A percentile compares a stretch with the other conserved stretches of the same genome.
Evolutionary conservation across 2,113 vertebrate genomes (phyloP).

Genomic region (Neogobius melanostomus): DNA sequence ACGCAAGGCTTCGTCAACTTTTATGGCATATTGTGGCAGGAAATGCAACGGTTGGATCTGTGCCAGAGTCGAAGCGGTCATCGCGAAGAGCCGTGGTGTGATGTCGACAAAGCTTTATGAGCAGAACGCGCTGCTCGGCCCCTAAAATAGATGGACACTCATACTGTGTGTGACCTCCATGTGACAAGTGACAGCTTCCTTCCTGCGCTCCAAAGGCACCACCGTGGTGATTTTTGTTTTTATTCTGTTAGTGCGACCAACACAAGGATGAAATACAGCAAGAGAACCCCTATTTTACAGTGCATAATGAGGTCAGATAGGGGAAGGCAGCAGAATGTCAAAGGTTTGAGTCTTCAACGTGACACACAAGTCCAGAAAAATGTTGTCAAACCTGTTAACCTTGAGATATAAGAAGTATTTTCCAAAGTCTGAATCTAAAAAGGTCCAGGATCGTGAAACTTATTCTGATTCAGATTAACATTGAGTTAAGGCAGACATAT

Average conservation of each 20-base stretch:
- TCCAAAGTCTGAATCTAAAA: too few species aligned
- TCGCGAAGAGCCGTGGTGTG: background rate
- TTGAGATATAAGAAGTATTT: too few species aligned
- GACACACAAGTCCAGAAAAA: too few species aligned
- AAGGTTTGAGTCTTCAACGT: background rate
- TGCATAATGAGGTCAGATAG: too few species aligned
- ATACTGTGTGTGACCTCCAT: conserved; percentile 39
- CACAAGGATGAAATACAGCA: background rate
- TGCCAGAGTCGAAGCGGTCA: conserved; percentile 8
- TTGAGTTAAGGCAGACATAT: too few species aligned
- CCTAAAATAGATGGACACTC: conserved; percentile 42
- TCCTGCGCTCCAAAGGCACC: conserved; percentile 49
- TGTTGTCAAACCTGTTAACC: too few species aligned
- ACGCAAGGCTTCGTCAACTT: background rate
- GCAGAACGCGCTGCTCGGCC: conserved; percentile 20
- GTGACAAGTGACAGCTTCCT: conserved; percentile 65
- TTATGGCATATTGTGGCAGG: background rate
- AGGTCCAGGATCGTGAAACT: too few species aligned
- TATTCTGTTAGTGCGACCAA: background rate
- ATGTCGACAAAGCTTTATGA: conserved; percentile 14
- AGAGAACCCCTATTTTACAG: background rate
- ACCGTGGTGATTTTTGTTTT: background rate
- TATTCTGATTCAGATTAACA: too few species aligned
- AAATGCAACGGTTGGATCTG: background rate
- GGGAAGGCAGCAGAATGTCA: background rate